Evolutionary conservation across 2,888 invertebrate genomes (phyloP).

Genomic region (Acanthosepion esculentum): DNA sequence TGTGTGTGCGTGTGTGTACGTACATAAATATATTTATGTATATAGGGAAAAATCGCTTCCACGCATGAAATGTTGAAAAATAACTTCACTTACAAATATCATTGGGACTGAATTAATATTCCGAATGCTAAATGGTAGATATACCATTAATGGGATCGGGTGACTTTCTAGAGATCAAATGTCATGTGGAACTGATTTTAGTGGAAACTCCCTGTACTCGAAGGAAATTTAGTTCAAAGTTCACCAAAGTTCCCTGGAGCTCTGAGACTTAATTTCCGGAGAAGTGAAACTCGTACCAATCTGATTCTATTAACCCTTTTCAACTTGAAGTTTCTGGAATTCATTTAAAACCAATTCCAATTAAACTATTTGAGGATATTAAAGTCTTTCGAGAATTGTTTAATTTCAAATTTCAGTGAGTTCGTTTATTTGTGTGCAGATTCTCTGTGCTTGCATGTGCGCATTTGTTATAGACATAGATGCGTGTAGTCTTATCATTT

Average conservation of each 20-base stretch:
- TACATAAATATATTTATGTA: constrained; percentile 8
- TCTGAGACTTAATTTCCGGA: neutral
- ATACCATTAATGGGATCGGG: neutral
- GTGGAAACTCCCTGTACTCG: neutral
- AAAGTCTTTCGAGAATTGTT: too few species aligned
- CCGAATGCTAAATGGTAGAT: neutral
- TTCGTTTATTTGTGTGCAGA: too few species aligned
- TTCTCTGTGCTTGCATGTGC: too few species aligned
- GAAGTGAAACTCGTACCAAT: neutral
- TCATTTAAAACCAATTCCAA: neutral
- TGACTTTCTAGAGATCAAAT: neutral
- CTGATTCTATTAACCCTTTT: neutral
- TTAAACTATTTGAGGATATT: neutral
- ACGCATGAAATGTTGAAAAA: too few species aligned
- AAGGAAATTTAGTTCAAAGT: neutral
- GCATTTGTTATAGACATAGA: too few species aligned
- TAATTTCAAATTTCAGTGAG: too few species aligned
- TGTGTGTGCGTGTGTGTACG: neutral
- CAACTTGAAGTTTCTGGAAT: neutral
- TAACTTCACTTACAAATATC: too few species aligned
- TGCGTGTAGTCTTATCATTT: too few species aligned
- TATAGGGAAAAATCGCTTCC: neutral
- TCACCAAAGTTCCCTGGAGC: neutral
- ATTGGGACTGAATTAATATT: too few species aligned
- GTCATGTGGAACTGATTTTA: neutral